These are phyloP conservation scores for Sporophila hypoxantha DNA, from an alignment of 2,113 vertebrate genomes.

Conservation along the genomic window DNA sequence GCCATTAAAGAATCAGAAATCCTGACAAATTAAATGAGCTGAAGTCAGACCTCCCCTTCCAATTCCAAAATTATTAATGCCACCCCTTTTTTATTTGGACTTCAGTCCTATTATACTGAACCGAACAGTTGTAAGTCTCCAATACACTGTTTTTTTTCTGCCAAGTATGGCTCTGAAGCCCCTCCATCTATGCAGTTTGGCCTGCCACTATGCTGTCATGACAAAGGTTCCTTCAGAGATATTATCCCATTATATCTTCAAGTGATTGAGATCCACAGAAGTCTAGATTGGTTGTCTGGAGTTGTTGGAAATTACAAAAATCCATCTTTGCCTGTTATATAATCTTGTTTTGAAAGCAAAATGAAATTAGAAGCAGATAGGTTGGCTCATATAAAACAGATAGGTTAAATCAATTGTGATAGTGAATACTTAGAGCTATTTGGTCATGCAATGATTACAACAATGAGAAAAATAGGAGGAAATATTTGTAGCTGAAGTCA, in stretches of 20 bases:
- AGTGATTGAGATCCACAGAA: neutral
- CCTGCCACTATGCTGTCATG: neutral
- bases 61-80: neutral
- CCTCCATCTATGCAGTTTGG: neutral
- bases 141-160: neutral
- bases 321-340: neutral
- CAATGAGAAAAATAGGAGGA: slow-evolving; percentile 20
- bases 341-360: slow-evolving; percentile 35
- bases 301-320: neutral
- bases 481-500: slow-evolving; percentile 21
- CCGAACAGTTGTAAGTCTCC: neutral
- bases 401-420: neutral
- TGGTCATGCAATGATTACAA: neutral
- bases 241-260: neutral
- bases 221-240: neutral
- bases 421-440: neutral
- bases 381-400: neutral
- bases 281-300: neutral
- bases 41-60: neutral
- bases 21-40: neutral
- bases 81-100: neutral
- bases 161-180: neutral
- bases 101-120: neutral
- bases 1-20: neutral
- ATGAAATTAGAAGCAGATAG: slow-evolving; percentile 44